Conservation (phyloP, 35 echinoderm and acorn worm species). For the Lytechinus variegatus region DNA sequence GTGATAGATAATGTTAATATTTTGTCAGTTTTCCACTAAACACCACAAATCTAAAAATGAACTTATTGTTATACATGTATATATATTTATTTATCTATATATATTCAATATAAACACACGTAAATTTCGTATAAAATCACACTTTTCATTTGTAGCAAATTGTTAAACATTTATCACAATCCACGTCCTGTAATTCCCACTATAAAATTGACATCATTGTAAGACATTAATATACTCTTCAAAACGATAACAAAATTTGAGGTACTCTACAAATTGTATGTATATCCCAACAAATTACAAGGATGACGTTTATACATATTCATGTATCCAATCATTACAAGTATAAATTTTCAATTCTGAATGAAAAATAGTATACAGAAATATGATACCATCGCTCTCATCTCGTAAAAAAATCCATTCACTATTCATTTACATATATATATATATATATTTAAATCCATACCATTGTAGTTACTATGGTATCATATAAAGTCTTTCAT, state of each 20-base stretch:
- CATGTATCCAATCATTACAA: constrained; percentile 13
- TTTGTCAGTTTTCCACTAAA: background rate
- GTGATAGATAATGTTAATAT: background rate
- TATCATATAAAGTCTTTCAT: background rate
- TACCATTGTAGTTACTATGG: background rate
- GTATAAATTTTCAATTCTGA: constrained; percentile 31
- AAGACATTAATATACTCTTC: background rate
- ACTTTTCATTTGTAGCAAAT: constrained; percentile 54
- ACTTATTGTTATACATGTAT: constrained; percentile 8
- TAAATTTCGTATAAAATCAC: constrained; percentile 58
- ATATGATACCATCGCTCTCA: background rate
- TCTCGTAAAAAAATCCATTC: background rate
- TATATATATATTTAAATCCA: no score
- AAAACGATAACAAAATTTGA: constrained; percentile 14
- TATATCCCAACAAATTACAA: constrained; percentile 30
- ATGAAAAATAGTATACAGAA: constrained; percentile 26
- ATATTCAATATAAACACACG: constrained; percentile 48
- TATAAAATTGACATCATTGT: constrained; percentile 22
- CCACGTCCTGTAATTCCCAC: background rate
- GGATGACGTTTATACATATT: background rate
- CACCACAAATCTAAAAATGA: background rate
- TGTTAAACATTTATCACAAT: constrained; percentile 32
- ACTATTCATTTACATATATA: background rate
- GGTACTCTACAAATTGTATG: constrained; percentile 19
- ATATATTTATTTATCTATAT: constrained; percentile 27